Evolutionary conservation across 2,888 invertebrate genomes (phyloP).

Genomic region (Neoscelio sp.): DNA sequence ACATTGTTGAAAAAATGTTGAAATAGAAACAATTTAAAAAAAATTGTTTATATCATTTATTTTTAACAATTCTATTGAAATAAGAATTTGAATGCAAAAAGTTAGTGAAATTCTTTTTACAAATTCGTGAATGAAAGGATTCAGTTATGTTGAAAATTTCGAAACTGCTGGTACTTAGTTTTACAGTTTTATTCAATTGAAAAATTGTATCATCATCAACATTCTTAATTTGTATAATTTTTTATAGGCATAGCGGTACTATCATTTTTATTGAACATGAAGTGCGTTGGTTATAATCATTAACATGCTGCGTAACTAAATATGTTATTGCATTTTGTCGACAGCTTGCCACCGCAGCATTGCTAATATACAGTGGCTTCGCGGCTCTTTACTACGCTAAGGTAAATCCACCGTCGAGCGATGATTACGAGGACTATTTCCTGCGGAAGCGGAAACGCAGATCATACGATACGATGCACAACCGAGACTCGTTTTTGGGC

Average conservation of each 20-base stretch:
- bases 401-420: conserved; percentile 92
- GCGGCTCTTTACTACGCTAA: conserved; percentile 95
- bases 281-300: not conserved
- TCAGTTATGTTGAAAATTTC: too few relatives aligned
- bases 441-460: conserved; percentile 85
- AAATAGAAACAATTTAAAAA: too few relatives aligned
- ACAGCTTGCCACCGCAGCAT: conserved; percentile 90
- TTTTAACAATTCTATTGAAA: too few relatives aligned
- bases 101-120: too few relatives aligned
- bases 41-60: too few relatives aligned
- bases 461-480: conserved; percentile 63
- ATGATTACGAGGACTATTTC: conserved; percentile 90
- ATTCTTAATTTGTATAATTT: not conserved
- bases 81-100: too few relatives aligned
- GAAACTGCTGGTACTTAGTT: too few relatives aligned
- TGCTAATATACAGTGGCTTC: conserved; percentile 92
- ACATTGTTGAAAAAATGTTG: too few relatives aligned
- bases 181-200: too few relatives aligned
- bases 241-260: not conserved
- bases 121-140: too few relatives aligned
- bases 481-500: conserved; percentile 83
- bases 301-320: conserved; percentile 15
- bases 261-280: not conserved
- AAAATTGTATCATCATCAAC: too few relatives aligned
- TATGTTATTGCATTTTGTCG: conserved; percentile 28